phyloP scores from a whole-genome alignment of 2,888 invertebrate genomes.

The Sycophila texana region DNA sequence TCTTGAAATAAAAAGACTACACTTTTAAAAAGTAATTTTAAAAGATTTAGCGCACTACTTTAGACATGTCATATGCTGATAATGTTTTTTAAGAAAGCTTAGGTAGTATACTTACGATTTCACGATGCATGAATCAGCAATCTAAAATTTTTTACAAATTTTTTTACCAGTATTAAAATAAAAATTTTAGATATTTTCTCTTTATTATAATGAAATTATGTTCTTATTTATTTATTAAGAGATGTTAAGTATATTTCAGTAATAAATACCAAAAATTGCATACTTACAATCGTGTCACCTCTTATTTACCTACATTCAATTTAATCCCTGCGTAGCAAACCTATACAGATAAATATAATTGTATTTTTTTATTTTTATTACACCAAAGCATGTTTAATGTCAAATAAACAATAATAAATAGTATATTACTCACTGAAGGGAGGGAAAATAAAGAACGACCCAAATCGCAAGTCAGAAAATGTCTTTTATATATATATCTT shows the following conservation, averaged over 20 bases:
- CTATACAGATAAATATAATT: too few relatives aligned
- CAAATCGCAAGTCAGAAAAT: too few relatives aligned
- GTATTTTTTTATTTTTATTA: background rate
- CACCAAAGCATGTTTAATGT: too few relatives aligned
- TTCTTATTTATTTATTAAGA: conserved; percentile 57
- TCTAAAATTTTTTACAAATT: conserved; percentile 55
- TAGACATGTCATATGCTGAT: conserved; percentile 50
- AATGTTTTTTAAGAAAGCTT: conserved; percentile 55
- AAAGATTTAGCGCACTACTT: conserved; percentile 52
- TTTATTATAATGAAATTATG: conserved; percentile 52
- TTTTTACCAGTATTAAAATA: conserved; percentile 58
- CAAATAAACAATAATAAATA: background rate
- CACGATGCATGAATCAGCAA: conserved; percentile 53
- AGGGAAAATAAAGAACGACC: too few relatives aligned
- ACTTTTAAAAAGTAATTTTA: conserved; percentile 54
- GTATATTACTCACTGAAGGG: too few relatives aligned
- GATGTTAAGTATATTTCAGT: conserved; percentile 57
- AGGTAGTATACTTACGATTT: conserved; percentile 55
- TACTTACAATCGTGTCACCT: conserved; percentile 34
- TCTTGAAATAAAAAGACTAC: conserved; percentile 50
- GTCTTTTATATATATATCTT: too few relatives aligned
- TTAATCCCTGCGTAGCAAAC: background rate
- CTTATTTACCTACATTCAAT: conserved; percentile 3
- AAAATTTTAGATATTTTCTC: conserved; percentile 56
- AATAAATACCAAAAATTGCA: conserved; percentile 58